Conservation (phyloP, 1,140 invertebrate species). For the Nixonia krombeini region DNA sequence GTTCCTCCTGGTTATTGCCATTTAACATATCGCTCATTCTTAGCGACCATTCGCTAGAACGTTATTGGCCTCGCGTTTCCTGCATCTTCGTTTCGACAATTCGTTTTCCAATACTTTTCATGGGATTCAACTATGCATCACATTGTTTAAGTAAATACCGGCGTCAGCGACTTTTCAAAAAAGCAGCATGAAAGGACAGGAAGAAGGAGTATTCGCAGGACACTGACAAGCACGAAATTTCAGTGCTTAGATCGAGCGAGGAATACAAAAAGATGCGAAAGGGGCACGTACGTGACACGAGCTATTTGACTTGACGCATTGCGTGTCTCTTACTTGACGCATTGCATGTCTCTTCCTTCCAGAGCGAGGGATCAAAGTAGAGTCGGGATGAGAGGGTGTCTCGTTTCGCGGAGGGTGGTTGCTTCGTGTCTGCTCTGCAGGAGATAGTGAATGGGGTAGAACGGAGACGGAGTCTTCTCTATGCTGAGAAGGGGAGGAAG, state of each 20-base stretch:
- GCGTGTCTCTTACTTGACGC: conserved; percentile 42
- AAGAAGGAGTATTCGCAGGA: neutral
- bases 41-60: too few relatives aligned
- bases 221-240: conserved; percentile 17
- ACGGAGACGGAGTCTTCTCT: conserved; percentile 29
- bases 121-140: neutral
- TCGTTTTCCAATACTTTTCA: neutral
- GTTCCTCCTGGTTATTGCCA: too few relatives aligned
- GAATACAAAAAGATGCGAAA: conserved; percentile 29
- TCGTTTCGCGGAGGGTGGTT: conserved; percentile 47
- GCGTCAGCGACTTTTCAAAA: neutral
- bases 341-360: conserved; percentile 42
- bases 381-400: conserved; percentile 41
- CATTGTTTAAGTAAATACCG: neutral
- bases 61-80: too few relatives aligned
- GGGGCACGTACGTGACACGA: conserved; percentile 42
- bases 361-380: conserved; percentile 48
- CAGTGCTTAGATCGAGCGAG: conserved; percentile 16
- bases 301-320: conserved; percentile 50
- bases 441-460: conserved; percentile 40
- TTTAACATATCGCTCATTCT: too few relatives aligned
- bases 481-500: conserved; percentile 18
- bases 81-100: too few relatives aligned
- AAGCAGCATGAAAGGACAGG: neutral
- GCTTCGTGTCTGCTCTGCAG: conserved; percentile 36